phyloP scores from a whole-genome alignment of 2,113 vertebrate genomes.

The Cygnus atratus region DNA sequence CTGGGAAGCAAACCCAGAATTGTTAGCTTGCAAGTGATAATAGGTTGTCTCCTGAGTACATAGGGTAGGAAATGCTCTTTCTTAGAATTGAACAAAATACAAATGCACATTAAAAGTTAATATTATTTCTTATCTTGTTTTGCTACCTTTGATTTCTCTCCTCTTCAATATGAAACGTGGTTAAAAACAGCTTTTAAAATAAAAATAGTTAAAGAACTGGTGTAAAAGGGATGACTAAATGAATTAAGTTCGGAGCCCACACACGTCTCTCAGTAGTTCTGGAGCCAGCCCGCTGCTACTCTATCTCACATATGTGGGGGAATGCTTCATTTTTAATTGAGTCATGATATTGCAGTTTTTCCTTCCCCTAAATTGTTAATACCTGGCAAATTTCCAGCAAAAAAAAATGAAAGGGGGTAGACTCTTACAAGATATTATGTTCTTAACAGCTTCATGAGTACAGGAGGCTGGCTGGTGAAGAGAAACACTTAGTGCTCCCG shows the following conservation, averaged over 20 bases:
- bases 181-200: constrained; percentile 25
- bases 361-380: constrained; percentile 11
- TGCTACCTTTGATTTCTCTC: background rate
- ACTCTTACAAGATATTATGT: background rate
- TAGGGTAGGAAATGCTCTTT: background rate
- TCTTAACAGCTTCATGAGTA: background rate
- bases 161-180: background rate
- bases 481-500: background rate
- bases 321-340: constrained; percentile 19
- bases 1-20: background rate
- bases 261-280: background rate
- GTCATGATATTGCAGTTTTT: constrained; percentile 46
- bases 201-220: background rate
- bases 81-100: background rate
- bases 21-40: background rate
- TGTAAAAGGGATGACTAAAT: constrained; percentile 36
- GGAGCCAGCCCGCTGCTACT: background rate
- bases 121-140: background rate
- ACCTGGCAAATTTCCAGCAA: constrained; percentile 35
- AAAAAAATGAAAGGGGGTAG: background rate
- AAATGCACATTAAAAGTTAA: background rate
- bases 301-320: background rate
- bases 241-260: constrained; percentile 46
- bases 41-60: background rate
- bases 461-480: background rate